Evolutionary conservation across 2,888 invertebrate species (phyloP).

Genomic region (Rhagium mordax): DNA sequence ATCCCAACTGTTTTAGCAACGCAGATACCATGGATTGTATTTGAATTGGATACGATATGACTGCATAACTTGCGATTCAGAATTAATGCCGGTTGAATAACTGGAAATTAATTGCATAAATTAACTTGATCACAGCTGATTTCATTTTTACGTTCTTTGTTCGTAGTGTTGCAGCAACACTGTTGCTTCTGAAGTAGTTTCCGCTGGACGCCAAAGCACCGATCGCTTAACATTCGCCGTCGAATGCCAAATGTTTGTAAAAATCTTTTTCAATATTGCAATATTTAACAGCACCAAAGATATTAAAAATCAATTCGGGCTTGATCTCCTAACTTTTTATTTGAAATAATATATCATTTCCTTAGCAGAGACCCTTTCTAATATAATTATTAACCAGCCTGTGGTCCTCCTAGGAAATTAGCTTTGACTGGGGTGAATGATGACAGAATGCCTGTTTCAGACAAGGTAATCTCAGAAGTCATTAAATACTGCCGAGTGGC

Average conservation of each 20-base stretch:
- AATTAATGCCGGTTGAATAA: not conserved
- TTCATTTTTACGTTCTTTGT: too few species aligned
- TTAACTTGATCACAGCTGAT: too few species aligned
- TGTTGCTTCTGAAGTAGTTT: too few species aligned
- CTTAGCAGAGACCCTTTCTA: slow-evolving; percentile 20
- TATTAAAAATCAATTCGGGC: too few species aligned
- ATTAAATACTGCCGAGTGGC: slow-evolving; percentile 15
- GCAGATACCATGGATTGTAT: not conserved
- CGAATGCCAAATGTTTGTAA: too few species aligned
- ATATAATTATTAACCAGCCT: slow-evolving; percentile 31
- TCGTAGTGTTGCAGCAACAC: too few species aligned
- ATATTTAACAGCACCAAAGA: too few species aligned
- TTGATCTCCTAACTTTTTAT: too few species aligned
- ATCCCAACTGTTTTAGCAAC: not conserved
- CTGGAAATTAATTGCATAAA: not conserved
- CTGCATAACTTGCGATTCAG: not conserved
- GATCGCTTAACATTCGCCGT: too few species aligned
- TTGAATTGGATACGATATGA: not conserved
- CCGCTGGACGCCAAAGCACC: too few species aligned
- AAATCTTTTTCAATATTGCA: too few species aligned
- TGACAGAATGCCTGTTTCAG: slow-evolving; percentile 26
- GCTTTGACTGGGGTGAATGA: slow-evolving; percentile 23
- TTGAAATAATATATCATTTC: slow-evolving; percentile 16
- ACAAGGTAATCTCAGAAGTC: slow-evolving; percentile 25
- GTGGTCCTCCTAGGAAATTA: slow-evolving; percentile 15